Percentiles rank a stretch among this genome's conserved stretches.
These are phyloP conservation scores for Xiphorhynchus erythropygius DNA, from an alignment of 2,797 vertebrate species.

Conservation along the genomic window DNA sequence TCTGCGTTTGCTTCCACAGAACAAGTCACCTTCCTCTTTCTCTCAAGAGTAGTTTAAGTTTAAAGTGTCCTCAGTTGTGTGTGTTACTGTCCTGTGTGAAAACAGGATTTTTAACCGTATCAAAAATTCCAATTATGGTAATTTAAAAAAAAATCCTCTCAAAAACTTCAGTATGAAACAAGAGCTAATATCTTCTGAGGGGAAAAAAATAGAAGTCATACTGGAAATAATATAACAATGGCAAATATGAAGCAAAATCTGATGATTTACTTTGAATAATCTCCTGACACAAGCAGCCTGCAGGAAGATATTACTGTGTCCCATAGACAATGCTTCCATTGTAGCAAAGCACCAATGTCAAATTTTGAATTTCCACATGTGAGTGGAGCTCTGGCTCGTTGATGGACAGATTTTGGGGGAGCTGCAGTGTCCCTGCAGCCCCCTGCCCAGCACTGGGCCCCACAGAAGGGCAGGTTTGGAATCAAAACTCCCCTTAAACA, in stretches of 20 bases:
- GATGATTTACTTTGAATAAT: slow-evolving; percentile 23
- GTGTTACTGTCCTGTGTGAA: neutral
- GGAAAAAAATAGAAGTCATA: fast-evolving
- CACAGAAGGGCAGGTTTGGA: neutral
- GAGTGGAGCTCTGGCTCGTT: neutral
- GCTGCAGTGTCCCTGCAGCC: fast-evolving
- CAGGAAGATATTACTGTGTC: neutral
- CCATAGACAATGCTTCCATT: neutral
- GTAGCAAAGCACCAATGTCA: neutral
- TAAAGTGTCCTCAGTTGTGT: neutral
- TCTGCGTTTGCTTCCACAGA: slow-evolving; percentile 6
- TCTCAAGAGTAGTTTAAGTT: neutral
- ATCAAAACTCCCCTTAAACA: neutral
- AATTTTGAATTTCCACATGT: neutral
- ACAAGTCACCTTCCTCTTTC: slow-evolving; percentile 1
- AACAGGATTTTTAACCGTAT: neutral
- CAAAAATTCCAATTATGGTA: neutral
- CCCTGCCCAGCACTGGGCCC: neutral
- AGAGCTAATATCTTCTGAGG: neutral
- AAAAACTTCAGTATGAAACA: neutral
- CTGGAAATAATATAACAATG: slow-evolving; percentile 43
- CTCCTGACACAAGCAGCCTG: neutral
- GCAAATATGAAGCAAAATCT: slow-evolving; percentile 37
- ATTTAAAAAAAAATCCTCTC: neutral
- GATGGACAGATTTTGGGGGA: neutral